Conservation (phyloP, 2,888 invertebrate genomes). For the Cerceris rybyensis region DNA sequence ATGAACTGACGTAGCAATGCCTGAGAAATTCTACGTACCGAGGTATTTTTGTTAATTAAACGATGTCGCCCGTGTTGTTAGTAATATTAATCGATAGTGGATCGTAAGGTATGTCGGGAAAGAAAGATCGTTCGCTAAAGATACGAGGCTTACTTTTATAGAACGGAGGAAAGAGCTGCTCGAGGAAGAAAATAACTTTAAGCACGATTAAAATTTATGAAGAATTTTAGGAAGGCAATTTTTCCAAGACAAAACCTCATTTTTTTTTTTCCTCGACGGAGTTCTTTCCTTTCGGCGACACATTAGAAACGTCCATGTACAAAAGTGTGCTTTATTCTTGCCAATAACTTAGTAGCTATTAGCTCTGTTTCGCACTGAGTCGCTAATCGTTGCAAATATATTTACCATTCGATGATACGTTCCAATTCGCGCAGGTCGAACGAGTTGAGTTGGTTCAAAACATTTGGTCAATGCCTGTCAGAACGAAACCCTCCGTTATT, state of each 20-base stretch:
- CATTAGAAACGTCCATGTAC: conserved; percentile 73
- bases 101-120: conserved; percentile 24
- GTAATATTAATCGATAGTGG: conserved; percentile 46
- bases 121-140: conserved; percentile 3
- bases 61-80: conserved; percentile 51
- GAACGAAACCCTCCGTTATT: neutral
- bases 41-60: conserved; percentile 64
- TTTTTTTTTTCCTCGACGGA: neutral
- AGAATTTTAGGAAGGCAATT: neutral
- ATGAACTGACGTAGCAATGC: neutral
- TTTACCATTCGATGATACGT: conserved; percentile 26
- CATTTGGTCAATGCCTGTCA: conserved; percentile 22
- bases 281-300: conserved; percentile 20
- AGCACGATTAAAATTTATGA: neutral
- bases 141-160: conserved; percentile 40
- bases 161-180: conserved; percentile 29
- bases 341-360: conserved; percentile 63
- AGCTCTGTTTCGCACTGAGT: conserved; percentile 44
- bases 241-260: conserved; percentile 1
- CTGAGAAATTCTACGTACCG: conserved; percentile 35
- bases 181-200: neutral
- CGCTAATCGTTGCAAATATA: conserved; percentile 34
- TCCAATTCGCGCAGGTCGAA: conserved; percentile 16
- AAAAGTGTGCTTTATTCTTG: conserved; percentile 76
- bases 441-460: conserved; percentile 7